Evolutionary conservation across 1,140 invertebrate genomes (phyloP).

Genomic region (Luehdorfia chinensis): DNA sequence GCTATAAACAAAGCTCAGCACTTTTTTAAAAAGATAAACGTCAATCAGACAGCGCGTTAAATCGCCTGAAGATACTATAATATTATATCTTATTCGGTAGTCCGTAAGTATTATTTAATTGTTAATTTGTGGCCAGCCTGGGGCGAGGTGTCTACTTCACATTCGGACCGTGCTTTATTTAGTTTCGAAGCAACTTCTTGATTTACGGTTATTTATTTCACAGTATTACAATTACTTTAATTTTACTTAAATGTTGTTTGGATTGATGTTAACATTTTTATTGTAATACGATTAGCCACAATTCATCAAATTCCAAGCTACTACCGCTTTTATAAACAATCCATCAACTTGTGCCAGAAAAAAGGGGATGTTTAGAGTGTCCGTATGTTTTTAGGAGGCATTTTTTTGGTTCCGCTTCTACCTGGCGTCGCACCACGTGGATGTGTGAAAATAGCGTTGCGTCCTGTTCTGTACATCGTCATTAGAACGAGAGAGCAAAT

Average conservation of each 20-base stretch:
- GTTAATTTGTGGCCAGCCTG: constrained; percentile 53
- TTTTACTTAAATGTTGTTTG: constrained; percentile 20
- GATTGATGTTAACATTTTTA: constrained; percentile 12
- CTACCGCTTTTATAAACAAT: constrained; percentile 65
- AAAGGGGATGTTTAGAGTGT: constrained; percentile 71
- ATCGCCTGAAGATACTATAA: constrained; percentile 64
- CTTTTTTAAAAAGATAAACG: constrained; percentile 32
- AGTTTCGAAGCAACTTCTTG: no score
- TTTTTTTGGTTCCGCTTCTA: constrained; percentile 66
- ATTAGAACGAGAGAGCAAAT: constrained; percentile 36
- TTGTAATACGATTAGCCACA: constrained; percentile 31
- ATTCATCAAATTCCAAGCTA: constrained; percentile 50
- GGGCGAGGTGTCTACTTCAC: constrained; percentile 32
- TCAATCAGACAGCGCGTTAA: constrained; percentile 61
- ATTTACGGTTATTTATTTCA: constrained; percentile 17
- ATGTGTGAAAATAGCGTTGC: constrained; percentile 39
- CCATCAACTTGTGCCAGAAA: constrained; percentile 42
- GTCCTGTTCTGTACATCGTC: constrained; percentile 33
- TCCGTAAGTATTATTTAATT: constrained; percentile 73
- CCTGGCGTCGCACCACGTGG: constrained; percentile 60
- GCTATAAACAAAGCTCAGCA: constrained; percentile 23
- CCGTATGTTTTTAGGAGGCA: constrained; percentile 47
- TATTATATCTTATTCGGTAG: constrained; percentile 69
- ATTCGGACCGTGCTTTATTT: constrained; percentile 25
- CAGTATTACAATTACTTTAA: constrained; percentile 11